Base-by-base conservation (phyloP, 1,140 invertebrate species). In the Diabrotica undecimpunctata region DNA sequence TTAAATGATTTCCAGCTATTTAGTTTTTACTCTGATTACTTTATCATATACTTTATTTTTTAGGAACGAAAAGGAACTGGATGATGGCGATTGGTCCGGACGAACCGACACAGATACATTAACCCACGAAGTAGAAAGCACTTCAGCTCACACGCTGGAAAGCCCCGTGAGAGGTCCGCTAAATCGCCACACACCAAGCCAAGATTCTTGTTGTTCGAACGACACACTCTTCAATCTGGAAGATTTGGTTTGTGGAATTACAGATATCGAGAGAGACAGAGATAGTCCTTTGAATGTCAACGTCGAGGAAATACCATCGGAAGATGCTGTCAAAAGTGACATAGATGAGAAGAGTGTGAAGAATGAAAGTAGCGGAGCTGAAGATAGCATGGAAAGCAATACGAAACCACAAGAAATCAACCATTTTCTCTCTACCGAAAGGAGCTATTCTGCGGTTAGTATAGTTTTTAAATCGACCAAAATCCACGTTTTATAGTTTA, bases 171-270 rank as follows among this genome's bases (percentile, higher is more conserved):
- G 63, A 35, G 70, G 64, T 37, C 63, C 62, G 7, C 70, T 62
- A n/a, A 69, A 83, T 62, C 80, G 82, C 7, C 83, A 84, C 72
- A 83, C 84, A 25, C 83, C 83, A 57, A 85, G 83, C 68, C 84
- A 84, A 66, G 83, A 84, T 70, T 85, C 83, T 6, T 85, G 83
- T 79, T 85, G 84, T 74, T 85, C 84, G 38, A 85, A 85, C 70
- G 84, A 85, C 70, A 85, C 84, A 3, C 74, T 85, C 5, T 85
- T 84, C 71, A 85, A 85, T 70, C 79, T 84, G 5, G 84, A 85
- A 68, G 84, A 85, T 67, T 68, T 79, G 36, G 70, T 65, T 10
- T 66, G 53, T 58, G 66, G 37, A 36, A 13, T 14, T 6, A 56
- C 11, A 56, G 58, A 65, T 51, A 8, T n/a, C 2, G 57, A 66